Conservation (phyloP, 2,113 vertebrate genomes). For the Poeciliopsis occidentalis region DNA sequence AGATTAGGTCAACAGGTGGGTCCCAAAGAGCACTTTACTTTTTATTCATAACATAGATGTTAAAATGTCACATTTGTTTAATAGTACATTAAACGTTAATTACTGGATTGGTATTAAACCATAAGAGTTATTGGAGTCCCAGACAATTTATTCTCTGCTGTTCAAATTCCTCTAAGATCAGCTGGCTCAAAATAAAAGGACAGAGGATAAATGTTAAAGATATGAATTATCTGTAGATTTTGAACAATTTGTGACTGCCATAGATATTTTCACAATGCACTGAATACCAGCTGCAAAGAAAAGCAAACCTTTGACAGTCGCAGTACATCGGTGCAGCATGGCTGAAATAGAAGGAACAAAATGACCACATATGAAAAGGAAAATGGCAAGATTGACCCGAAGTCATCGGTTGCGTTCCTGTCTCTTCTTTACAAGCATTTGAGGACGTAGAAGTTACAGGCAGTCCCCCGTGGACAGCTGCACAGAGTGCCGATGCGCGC, state of each 20-base stretch:
- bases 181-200: neutral
- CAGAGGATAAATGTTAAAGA: neutral
- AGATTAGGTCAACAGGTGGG: too few relatives aligned
- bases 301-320: neutral
- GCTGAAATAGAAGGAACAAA: neutral
- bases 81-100: too few relatives aligned
- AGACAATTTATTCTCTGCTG: too few relatives aligned
- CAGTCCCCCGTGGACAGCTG: conserved; percentile 80
- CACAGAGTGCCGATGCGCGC: conserved; percentile 84
- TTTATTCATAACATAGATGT: neutral
- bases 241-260: neutral
- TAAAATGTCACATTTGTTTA: neutral
- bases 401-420: neutral
- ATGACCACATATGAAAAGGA: neutral
- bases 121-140: too few relatives aligned
- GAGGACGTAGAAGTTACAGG: conserved; percentile 83
- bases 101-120: too few relatives aligned
- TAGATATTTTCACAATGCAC: neutral
- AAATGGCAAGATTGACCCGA: neutral
- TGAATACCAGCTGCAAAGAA: too few relatives aligned
- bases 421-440: conserved; percentile 79
- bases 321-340: too few relatives aligned
- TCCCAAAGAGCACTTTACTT: neutral
- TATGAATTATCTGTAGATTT: neutral
- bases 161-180: too few relatives aligned